Base-by-base conservation (phyloP, 2,113 vertebrate species). In the Chiloscyllium plagiosum region DNA sequence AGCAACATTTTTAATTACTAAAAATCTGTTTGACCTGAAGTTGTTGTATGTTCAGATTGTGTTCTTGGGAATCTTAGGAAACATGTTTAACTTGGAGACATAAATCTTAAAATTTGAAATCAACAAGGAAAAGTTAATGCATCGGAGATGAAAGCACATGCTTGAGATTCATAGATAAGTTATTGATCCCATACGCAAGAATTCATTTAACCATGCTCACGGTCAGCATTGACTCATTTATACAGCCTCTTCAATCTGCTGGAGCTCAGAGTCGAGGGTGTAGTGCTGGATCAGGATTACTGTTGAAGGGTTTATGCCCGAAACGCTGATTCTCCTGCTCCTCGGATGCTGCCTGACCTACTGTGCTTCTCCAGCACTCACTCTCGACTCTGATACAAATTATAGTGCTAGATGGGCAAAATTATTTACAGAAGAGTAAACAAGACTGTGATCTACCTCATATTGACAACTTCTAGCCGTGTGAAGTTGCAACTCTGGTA, bases 381-480 rank as follows among this genome's bases (percentile, higher is more conserved):
- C 42, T 47, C 42, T 47, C 42, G 42, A 47, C 42, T 47, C 33
- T 37, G 2, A 3, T 68, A 17, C 76, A 95, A 95, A 22, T 1
- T 22, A n/a, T 5, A 95, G 50, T 70, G 24, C 33, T 95, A 22
- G 13, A 52, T 37, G 66, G 66, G 37, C 68, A 50, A 80, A 95
- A 80, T 78, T 76, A 42, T 33, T 17, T 24, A 22, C 52, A 3
- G 33, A 95, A 95, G 42, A 0, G 69, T 29, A 76, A 50, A 19
- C 1, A 70, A 70, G 37, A 1, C 37, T n/a, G 66, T 69, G 22
- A 37, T 33, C 97, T 97, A 99, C 99, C 98, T 99, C 98, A 96
- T 99, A 99, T n/a, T 98, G 98, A 97, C 99, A 99, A 97, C 98
- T 98, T 96, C 98, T 98, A 56, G 99, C 98, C 95, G 99, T 98